Evolutionary conservation across 2,113 vertebrate genomes (phyloP), one percentile per base, ranked within the genome.

Genomic region (Rhinoderma darwinii): DNA sequence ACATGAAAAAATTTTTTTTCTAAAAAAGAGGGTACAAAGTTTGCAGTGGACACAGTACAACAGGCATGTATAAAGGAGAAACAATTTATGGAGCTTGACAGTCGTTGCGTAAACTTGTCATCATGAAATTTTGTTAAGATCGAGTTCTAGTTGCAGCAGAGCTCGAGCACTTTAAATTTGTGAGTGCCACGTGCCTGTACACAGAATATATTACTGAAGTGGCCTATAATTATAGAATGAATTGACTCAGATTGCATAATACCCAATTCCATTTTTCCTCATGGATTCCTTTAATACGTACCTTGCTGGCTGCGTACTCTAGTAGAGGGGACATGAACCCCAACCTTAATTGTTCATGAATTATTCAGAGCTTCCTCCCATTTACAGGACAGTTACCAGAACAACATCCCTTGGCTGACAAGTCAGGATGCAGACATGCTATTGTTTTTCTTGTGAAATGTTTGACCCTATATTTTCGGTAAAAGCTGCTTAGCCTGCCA

Each of bases 291-390:
- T 22, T 81, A 70, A 73, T 73, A 63, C 44, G n/a, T 47, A 61
- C 30, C 68, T 82, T 47, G 47, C 70, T 63, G 82, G 51, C 50
- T 44, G 54, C 47, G 39, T 47, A 47, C 37, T 82, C 41, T 66
- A 81, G 15, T 75, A 37, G 17, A 82, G 78, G 78, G 68, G 86
- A 87, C 86, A 63, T 81, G 86, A 87, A 87, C 86, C 86, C 68
- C 86, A 87, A 87, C 86, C 86, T 87, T 82, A 82, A 87, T 87
- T 87, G 78, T 87, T 87, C 86, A 63, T 44, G 32, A 82, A 87
- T 75, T 82, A 82, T 87, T 82, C 79, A 70, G 43, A 18, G 68
- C 79, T 87, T 87, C 86, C 86, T 86, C 85, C 77, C 78, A 87
- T 82, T 87, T 87, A 87, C 79, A 74, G 86, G 86, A 87, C 79